Evolutionary conservation across 2,888 invertebrate genomes (phyloP).

Genomic region (Microplitis deprimator): DNA sequence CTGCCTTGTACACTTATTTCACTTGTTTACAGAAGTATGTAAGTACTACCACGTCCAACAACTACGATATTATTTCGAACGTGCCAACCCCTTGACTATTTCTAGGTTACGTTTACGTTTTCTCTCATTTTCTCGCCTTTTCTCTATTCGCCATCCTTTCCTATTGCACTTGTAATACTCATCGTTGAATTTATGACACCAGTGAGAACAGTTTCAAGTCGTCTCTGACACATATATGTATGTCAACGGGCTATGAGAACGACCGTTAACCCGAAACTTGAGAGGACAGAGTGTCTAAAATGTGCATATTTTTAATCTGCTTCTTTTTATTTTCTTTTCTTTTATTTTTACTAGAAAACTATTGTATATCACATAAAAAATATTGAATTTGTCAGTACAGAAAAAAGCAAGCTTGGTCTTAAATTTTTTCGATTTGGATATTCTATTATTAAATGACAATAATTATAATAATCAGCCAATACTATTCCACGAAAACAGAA

Average conservation of each 20-base stretch:
- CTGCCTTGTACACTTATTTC: conserved; percentile 26
- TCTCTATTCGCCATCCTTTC: neutral
- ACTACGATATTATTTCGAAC: conserved; percentile 29
- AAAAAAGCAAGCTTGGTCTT: too few species aligned
- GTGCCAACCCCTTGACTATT: conserved; percentile 4
- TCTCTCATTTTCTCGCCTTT: conserved; percentile 21
- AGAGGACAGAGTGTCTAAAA: conserved; percentile 18
- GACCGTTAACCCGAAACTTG: conserved; percentile 27
- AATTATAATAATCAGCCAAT: too few species aligned
- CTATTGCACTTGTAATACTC: neutral
- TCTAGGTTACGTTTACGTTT: neutral
- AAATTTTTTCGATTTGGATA: too few species aligned
- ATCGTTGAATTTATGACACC: conserved; percentile 39
- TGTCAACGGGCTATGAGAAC: conserved; percentile 34
- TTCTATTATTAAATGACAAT: too few species aligned
- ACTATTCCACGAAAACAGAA: too few species aligned
- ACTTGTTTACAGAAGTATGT: neutral
- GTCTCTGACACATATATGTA: conserved; percentile 36
- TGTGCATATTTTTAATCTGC: conserved; percentile 21
- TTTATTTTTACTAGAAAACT: neutral
- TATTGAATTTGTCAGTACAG: too few species aligned
- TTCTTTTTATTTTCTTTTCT: conserved; percentile 25
- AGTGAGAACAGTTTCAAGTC: conserved; percentile 36
- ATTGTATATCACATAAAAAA: too few species aligned
- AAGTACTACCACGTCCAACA: neutral